Evolutionary conservation across 2,113 vertebrate genomes (phyloP), one percentile per base, ranked within the genome.

Genomic region (Dasyornis broadbenti): DNA sequence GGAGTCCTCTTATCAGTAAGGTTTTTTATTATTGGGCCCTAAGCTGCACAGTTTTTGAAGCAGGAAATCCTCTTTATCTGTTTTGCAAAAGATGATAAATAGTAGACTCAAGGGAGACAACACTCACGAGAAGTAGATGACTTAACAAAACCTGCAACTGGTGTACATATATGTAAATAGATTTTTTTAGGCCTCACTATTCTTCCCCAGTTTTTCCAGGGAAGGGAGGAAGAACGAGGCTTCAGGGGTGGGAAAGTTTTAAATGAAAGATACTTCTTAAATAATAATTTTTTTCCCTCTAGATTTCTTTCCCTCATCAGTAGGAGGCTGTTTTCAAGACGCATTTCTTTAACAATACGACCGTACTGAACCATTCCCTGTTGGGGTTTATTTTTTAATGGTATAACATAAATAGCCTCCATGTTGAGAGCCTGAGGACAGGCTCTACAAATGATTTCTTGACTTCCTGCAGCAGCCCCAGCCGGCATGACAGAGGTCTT

Each of bases 71-170:
- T 82, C 49, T 92, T 89, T 79, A 82, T 87, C 89, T 87, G 49
- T 69, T 92, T 75, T 91, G 78, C 87, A 85, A 66, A 87, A 94
- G 39, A 76, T 54, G 54, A 91, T 90, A 95, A 91, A 70, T 82
- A 87, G 61, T 60, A 82, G 59, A 27, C 50, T 39, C 8, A 4
- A 91, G 23, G 14, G 78, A 65, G 16, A 69, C n/a, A 82, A 92
- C n/a, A 89, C 26, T 82, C 69, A 86, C 10, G 53, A 89, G 69
- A 79, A 70, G 66, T 37, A 45, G 42, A 47, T 31, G 54, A 21
- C 28, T 79, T 84, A 92, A 84, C 44, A 79, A 92, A 94, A 96
- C 65, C 54, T 92, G 26, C 19, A 57, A 82, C 78, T 87, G 81
- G 59, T 63, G 42, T 28, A 70, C 22, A 50, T 5, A 15, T 54